phyloP scores from a whole-genome alignment of 1,140 invertebrate genomes.

The Teleogryllus occipitalis region DNA sequence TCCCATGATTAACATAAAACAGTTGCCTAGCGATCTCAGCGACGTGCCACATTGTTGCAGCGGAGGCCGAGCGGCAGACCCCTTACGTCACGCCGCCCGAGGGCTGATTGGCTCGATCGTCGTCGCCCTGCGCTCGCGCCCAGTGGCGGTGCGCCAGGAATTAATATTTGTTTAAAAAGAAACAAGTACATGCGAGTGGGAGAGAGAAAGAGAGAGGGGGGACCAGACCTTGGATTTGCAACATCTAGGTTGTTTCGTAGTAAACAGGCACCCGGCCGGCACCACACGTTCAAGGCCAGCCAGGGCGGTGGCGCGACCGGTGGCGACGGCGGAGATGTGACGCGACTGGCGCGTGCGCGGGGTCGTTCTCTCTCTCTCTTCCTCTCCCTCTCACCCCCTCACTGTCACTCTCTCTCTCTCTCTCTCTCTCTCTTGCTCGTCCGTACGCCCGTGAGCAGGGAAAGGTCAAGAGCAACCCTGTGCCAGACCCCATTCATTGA shows the following conservation, averaged over 20 bases:
- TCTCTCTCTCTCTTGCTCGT: neutral
- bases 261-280: neutral
- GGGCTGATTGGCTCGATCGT: too few relatives aligned
- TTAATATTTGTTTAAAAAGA: neutral
- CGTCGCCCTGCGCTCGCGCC: too few relatives aligned
- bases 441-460: neutral
- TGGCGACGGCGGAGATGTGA: neutral
- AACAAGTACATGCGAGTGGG: neutral
- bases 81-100: too few relatives aligned
- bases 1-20: too few relatives aligned
- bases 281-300: neutral
- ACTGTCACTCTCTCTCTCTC: neutral
- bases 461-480: neutral
- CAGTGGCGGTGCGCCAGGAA: neutral
- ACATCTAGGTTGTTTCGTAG: slow-evolving; percentile 1
- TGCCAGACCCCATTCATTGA: neutral
- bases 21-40: too few relatives aligned
- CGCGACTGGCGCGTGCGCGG: neutral
- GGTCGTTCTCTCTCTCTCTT: neutral
- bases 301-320: neutral
- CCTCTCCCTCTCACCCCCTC: too few relatives aligned
- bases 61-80: too few relatives aligned
- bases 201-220: neutral
- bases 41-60: too few relatives aligned
- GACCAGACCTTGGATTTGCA: neutral